Percentiles rank a stretch among this genome's conserved stretches.
Conservation (phyloP, 2,797 vertebrate species). For the Momotus momota region DNA sequence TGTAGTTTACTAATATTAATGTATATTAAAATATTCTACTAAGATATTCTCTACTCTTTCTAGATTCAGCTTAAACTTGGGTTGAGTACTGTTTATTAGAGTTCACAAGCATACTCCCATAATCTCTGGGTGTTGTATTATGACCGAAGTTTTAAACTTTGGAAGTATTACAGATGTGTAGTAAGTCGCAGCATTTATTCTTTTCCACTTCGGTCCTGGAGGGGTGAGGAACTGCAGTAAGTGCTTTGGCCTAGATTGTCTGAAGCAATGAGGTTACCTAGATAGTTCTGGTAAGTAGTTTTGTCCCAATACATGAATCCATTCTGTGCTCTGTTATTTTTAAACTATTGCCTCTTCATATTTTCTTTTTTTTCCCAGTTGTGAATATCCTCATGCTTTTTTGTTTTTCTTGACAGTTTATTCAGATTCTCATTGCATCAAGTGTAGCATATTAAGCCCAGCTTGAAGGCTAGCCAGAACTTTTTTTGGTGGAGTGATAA, state of each 20-base stretch:
- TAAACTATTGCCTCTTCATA: not conserved
- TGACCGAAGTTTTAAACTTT: not conserved
- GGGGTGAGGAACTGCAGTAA: not conserved
- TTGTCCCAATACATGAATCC: not conserved
- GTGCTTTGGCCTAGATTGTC: not conserved
- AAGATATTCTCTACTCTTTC: not conserved
- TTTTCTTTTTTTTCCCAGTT: not conserved
- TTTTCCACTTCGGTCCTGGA: not conserved
- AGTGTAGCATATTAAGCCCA: not conserved
- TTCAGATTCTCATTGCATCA: slow-evolving; percentile 13
- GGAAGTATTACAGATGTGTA: not conserved
- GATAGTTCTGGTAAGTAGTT: not conserved
- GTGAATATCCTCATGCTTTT: not conserved
- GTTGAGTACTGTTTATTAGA: not conserved
- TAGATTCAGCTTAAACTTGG: not conserved
- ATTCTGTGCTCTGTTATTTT: slow-evolving; percentile 1
- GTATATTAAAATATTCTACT: not conserved
- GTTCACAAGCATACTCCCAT: not conserved
- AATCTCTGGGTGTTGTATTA: not conserved
- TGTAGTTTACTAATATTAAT: not conserved
- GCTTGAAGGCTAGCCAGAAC: not conserved
- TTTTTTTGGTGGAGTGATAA: not conserved
- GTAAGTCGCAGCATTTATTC: not conserved
- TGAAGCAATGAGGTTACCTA: not conserved
- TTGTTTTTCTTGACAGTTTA: not conserved